Percentiles rank a stretch among this genome's conserved stretches.
These are phyloP conservation scores for Mycetomoellerius zeteki DNA, from an alignment of 1,140 invertebrate genomes.

Conservation along the genomic window DNA sequence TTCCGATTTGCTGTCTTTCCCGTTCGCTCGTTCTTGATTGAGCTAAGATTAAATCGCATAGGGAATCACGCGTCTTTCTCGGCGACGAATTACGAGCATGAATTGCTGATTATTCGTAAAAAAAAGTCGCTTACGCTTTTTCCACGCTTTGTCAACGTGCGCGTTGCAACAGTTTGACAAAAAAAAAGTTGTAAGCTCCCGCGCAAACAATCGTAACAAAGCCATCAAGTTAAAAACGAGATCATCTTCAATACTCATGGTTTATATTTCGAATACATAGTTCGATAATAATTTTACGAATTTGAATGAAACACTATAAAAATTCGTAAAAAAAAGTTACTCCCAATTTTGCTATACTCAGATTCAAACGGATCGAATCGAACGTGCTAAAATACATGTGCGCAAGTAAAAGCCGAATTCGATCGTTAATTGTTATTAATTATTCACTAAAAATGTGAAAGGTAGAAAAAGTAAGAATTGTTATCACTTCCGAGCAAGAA, in stretches of 20 bases:
- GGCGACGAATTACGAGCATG: neutral
- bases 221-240: neutral
- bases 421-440: neutral
- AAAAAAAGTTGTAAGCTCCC: neutral
- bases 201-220: neutral
- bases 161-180: neutral
- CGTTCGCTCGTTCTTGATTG: conserved; percentile 30
- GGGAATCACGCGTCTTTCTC: neutral
- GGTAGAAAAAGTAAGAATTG: conserved; percentile 25
- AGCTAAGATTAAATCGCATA: conserved; percentile 29
- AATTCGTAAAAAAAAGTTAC: neutral
- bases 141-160: neutral
- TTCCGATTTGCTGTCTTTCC: neutral
- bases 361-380: neutral
- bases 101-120: neutral
- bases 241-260: conserved; percentile 11
- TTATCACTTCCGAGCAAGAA: neutral
- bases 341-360: neutral
- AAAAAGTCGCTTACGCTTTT: neutral
- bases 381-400: neutral
- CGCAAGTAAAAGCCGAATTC: neutral
- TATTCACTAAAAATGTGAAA: neutral
- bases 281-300: neutral
- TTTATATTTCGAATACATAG: neutral
- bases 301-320: neutral